These are phyloP conservation scores for Cryptus armator DNA, from an alignment of 2,888 invertebrate species.

Conservation along the genomic window DNA sequence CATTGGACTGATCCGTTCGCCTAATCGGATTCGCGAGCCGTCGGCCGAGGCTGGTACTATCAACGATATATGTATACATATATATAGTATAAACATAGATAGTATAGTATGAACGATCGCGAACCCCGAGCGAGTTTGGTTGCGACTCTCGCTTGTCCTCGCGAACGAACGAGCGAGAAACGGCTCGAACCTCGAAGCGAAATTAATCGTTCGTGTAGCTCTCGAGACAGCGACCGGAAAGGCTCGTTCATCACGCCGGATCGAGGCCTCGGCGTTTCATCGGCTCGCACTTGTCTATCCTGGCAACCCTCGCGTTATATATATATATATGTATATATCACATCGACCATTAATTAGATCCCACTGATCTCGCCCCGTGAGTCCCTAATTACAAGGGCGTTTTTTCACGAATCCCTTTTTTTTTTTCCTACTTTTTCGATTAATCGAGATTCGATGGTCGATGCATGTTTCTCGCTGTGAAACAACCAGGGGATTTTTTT, in stretches of 20 bases:
- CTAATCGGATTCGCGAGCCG: constrained; percentile 69
- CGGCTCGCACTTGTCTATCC: constrained; percentile 12
- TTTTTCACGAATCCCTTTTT: constrained; percentile 22
- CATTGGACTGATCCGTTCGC: constrained; percentile 55
- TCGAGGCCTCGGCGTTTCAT: constrained; percentile 51
- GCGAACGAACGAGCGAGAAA: constrained; percentile 43
- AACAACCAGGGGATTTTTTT: not conserved
- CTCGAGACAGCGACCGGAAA: constrained; percentile 68
- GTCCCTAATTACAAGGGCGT: constrained; percentile 51
- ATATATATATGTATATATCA: constrained; percentile 46
- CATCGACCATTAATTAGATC: constrained; percentile 68
- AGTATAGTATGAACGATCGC: not conserved
- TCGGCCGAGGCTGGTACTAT: not conserved
- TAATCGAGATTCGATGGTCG: constrained; percentile 3
- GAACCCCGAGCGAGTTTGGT: constrained; percentile 7
- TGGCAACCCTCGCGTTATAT: not conserved
- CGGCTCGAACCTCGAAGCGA: constrained; percentile 61
- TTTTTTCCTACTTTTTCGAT: constrained; percentile 16
- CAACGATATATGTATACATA: constrained; percentile 3
- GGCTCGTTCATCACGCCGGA: constrained; percentile 73
- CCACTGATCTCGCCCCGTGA: constrained; percentile 61
- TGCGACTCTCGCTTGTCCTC: constrained; percentile 24
- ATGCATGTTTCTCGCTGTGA: constrained; percentile 3
- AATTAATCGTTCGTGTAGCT: constrained; percentile 73
- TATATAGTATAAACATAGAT: constrained; percentile 48